Conservation (phyloP, 2,797 vertebrate species). For the Pristis pectinata region DNA sequence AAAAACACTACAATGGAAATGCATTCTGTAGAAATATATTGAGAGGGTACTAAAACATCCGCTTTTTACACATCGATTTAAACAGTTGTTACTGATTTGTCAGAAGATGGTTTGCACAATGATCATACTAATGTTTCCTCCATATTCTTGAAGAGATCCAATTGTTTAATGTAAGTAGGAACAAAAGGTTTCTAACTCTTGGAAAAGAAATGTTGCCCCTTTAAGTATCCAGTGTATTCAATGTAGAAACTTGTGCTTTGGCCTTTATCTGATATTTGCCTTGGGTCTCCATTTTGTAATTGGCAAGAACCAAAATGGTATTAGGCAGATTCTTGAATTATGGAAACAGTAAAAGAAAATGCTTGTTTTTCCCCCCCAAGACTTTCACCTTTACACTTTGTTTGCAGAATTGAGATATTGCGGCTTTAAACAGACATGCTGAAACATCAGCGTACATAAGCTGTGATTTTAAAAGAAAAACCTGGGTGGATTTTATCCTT, state of each 20-base stretch:
- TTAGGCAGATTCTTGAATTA: not conserved
- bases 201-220: not conserved
- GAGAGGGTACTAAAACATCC: not conserved
- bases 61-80: not conserved
- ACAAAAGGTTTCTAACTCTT: not conserved
- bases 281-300: not conserved
- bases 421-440: slow-evolving; percentile 2
- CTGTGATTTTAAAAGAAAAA: not conserved
- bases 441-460: not conserved
- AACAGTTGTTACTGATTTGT: not conserved
- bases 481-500: not conserved
- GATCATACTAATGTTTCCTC: not conserved
- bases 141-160: not conserved
- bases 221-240: not conserved
- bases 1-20: slow-evolving; percentile 24
- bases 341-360: not conserved
- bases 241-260: not conserved
- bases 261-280: not conserved
- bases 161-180: not conserved
- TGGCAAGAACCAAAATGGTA: not conserved
- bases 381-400: not conserved
- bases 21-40: not conserved
- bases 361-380: not conserved
- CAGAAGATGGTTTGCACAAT: not conserved
- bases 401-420: slow-evolving; percentile 7